phyloP scores from a whole-genome alignment of 1,140 invertebrate species.

The Bradysia coprophila region DNA sequence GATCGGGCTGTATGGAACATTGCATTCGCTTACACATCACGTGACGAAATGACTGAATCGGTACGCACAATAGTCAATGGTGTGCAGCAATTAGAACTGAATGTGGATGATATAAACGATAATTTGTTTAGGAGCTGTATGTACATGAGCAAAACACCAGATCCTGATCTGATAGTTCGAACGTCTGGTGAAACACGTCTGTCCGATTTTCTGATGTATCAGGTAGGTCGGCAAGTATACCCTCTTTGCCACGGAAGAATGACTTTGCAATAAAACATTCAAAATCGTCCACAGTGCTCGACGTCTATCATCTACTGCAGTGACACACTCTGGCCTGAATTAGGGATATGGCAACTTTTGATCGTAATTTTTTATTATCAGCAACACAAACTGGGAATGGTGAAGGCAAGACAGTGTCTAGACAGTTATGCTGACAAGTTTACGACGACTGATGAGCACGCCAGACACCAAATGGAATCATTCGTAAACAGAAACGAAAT shows the following conservation, averaged over 20 bases:
- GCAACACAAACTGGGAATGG: constrained; percentile 11
- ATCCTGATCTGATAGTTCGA: constrained; percentile 79
- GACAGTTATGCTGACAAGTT: background rate
- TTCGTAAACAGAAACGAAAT: no score
- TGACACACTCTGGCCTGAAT: constrained; percentile 83
- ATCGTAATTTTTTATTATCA: constrained; percentile 75
- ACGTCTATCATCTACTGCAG: constrained; percentile 58
- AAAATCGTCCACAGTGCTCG: no score
- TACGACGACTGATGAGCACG: no score
- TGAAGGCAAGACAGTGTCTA: background rate
- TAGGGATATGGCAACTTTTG: constrained; percentile 78
- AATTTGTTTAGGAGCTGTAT: constrained; percentile 60
- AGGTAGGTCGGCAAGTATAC: no score
- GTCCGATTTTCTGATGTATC: constrained; percentile 95
- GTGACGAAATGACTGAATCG: constrained; percentile 72
- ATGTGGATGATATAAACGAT: constrained; percentile 55
- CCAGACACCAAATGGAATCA: no score
- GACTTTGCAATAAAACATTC: no score
- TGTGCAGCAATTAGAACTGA: constrained; percentile 21
- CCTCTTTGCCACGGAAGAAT: no score
- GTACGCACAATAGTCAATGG: constrained; percentile 38
- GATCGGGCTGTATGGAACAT: constrained; percentile 74
- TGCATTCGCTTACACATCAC: constrained; percentile 84
- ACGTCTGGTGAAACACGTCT: constrained; percentile 81
- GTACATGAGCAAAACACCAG: constrained; percentile 51